A percentile compares a stretch with the other conserved stretches of the same genome.
phyloP scores from a whole-genome alignment of 92 coral and sea anemone species.

The Porites divaricata region DNA sequence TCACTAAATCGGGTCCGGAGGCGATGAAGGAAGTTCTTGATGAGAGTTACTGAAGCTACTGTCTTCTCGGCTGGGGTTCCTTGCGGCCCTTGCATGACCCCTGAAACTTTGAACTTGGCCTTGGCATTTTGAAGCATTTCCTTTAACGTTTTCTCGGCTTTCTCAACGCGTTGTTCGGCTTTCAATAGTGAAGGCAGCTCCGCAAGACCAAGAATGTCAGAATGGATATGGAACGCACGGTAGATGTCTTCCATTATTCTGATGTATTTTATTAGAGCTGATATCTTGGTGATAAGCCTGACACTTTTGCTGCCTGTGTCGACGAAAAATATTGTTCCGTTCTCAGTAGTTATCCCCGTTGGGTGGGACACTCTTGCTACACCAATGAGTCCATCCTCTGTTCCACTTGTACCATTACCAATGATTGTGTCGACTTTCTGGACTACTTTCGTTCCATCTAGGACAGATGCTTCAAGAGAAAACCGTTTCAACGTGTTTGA shows the following conservation, averaged over 20 bases:
- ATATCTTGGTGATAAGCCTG: conserved; percentile 24
- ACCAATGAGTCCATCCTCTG: conserved; percentile 20
- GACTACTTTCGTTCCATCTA: conserved; percentile 1
- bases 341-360: conserved; percentile 10
- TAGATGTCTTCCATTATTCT: conserved; percentile 42
- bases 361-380: conserved; percentile 21
- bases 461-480: no score
- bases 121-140: conserved; percentile 41
- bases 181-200: conserved; percentile 24
- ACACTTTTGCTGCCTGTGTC: conserved; percentile 44
- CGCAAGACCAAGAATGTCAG: conserved; percentile 34
- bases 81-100: conserved; percentile 35
- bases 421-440: conserved; percentile 27
- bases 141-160: conserved; percentile 34
- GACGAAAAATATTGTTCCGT: conserved; percentile 21
- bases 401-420: conserved; percentile 28
- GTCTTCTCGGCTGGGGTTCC: conserved; percentile 33
- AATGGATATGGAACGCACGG: conserved; percentile 32
- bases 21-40: conserved; percentile 58
- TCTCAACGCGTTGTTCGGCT: conserved; percentile 27
- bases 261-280: conserved; percentile 33
- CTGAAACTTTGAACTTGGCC: conserved; percentile 37
- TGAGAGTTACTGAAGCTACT: conserved; percentile 27
- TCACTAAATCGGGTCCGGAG: conserved; percentile 28
- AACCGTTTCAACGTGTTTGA: conserved; percentile 32